A percentile compares a stretch with the other conserved stretches of the same genome.
These are phyloP conservation scores for Cyaniris semiargus DNA, from an alignment of 2,888 invertebrate genomes.

Conservation along the genomic window DNA sequence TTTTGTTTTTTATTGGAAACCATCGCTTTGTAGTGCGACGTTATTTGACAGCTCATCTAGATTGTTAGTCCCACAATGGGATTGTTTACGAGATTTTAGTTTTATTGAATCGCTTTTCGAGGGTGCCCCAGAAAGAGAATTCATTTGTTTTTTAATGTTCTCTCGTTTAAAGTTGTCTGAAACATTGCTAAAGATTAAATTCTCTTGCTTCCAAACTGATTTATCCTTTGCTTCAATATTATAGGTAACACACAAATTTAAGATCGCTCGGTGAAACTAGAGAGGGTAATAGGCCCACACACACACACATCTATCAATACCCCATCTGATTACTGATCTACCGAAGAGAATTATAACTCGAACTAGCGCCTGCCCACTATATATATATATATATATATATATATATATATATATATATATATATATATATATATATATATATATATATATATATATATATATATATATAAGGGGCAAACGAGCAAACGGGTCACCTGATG, in stretches of 20 bases:
- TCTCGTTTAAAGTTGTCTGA: background rate
- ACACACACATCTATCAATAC: too few relatives aligned
- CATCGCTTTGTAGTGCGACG: conserved; percentile 24
- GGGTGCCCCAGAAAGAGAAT: background rate
- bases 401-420: too few relatives aligned
- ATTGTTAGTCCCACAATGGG: conserved; percentile 9
- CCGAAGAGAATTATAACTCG: too few relatives aligned
- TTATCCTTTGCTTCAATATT: background rate
- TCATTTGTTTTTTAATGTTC: background rate
- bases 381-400: too few relatives aligned
- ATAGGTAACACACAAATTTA: background rate
- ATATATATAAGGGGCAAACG: too few relatives aligned
- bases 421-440: too few relatives aligned
- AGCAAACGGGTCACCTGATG: too few relatives aligned
- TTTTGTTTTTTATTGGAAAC: conserved; percentile 20
- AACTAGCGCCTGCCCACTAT: too few relatives aligned
- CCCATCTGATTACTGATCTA: too few relatives aligned
- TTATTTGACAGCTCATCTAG: conserved; percentile 24
- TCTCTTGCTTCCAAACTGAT: background rate
- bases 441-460: too few relatives aligned
- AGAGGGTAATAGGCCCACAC: too few relatives aligned
- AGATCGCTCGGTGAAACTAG: too few relatives aligned
- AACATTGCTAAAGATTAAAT: background rate
- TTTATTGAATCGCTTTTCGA: conserved; percentile 16
- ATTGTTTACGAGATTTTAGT: conserved; percentile 23